A percentile compares a stretch with the other conserved stretches of the same genome.
Conservation (phyloP, 2,888 invertebrate species). For the Geophilus truncorum region DNA sequence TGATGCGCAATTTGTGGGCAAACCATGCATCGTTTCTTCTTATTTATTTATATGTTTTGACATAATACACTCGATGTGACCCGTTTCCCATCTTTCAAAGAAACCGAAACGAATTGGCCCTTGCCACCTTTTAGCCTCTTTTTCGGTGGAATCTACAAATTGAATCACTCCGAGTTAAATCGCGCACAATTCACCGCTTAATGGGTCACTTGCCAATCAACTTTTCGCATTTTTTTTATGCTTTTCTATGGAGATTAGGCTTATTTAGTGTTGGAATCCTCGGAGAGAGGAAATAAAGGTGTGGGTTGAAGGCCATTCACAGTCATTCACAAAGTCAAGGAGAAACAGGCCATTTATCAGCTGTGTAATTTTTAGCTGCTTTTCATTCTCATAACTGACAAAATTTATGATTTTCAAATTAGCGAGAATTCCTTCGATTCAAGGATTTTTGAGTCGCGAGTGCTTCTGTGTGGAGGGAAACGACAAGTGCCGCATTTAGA, state of each 20-base stretch:
- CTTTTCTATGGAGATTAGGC: too few relatives aligned
- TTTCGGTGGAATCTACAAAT: not conserved
- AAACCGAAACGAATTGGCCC: not conserved
- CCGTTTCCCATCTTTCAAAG: not conserved
- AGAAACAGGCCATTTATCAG: not conserved
- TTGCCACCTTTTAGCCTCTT: not conserved
- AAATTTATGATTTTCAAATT: not conserved
- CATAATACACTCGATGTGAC: not conserved
- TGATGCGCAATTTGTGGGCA: not conserved
- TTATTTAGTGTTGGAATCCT: too few relatives aligned
- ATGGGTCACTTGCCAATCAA: too few relatives aligned
- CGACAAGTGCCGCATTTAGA: too few relatives aligned
- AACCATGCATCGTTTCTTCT: not conserved
- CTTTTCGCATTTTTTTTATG: too few relatives aligned
- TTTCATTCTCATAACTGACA: not conserved
- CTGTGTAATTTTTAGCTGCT: not conserved
- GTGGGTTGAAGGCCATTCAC: not conserved
- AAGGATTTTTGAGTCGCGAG: too few relatives aligned
- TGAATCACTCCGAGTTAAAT: too few relatives aligned
- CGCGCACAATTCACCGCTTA: too few relatives aligned
- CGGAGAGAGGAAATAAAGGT: not conserved
- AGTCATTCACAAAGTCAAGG: not conserved
- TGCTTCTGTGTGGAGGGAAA: too few relatives aligned
- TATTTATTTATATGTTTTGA: conserved; percentile 1
- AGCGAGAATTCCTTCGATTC: too few relatives aligned